A percentile compares a stretch with the other conserved stretches of the same genome.
These are phyloP conservation scores for Globia sparganii DNA, from an alignment of 2,888 invertebrate genomes.

Conservation along the genomic window DNA sequence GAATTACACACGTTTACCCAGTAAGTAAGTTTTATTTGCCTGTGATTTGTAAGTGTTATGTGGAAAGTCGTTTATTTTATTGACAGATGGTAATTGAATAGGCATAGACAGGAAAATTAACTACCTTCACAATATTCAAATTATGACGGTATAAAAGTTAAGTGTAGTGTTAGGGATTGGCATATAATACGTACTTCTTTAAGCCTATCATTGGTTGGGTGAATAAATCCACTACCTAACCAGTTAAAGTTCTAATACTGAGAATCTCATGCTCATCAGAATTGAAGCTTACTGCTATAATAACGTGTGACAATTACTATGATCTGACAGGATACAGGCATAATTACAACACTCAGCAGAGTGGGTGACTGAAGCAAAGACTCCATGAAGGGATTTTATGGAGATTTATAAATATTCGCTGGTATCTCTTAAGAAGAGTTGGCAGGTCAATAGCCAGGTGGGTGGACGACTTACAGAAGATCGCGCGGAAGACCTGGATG, in stretches of 20 bases:
- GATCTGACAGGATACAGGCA: not conserved
- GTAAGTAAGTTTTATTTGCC: slow-evolving; percentile 46
- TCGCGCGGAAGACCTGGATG: not conserved
- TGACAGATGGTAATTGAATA: slow-evolving; percentile 19
- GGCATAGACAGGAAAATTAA: not conserved
- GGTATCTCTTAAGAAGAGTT: not conserved
- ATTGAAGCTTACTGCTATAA: slow-evolving; percentile 6
- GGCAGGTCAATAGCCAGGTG: too few species aligned
- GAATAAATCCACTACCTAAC: not conserved
- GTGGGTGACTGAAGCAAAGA: not conserved
- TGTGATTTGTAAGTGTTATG: slow-evolving; percentile 47
- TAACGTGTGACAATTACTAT: not conserved
- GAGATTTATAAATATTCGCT: not conserved
- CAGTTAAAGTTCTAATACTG: not conserved
- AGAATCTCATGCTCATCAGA: not conserved
- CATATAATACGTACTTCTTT: not conserved
- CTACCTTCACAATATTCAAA: not conserved
- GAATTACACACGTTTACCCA: slow-evolving; percentile 57
- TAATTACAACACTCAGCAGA: not conserved
- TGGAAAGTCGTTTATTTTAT: slow-evolving; percentile 44
- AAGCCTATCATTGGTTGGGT: not conserved
- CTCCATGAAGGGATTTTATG: not conserved
- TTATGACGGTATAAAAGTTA: not conserved
- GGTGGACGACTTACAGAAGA: not conserved
- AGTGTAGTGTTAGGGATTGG: not conserved